These are phyloP conservation scores for Arenicola marina DNA, from an alignment of 2,888 invertebrate species.

Conservation along the genomic window DNA sequence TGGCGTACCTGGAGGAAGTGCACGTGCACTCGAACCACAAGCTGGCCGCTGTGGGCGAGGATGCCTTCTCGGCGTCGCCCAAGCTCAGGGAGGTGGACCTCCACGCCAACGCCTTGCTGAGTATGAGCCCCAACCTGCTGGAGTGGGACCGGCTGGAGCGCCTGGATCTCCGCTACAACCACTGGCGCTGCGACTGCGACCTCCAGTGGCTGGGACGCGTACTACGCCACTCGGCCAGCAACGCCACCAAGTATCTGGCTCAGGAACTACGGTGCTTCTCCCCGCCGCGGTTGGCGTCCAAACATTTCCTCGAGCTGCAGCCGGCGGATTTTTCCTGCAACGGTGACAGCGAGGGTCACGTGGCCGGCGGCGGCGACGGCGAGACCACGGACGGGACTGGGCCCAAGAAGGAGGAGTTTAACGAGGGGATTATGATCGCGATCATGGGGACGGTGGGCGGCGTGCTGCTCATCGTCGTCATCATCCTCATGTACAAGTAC, in stretches of 20 bases:
- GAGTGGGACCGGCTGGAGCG: conserved; percentile 20
- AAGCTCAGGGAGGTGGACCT: conserved; percentile 13
- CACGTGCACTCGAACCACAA: conserved; percentile 21
- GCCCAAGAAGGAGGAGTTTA: neutral
- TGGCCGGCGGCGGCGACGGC: too few relatives aligned
- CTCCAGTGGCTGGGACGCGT: conserved; percentile 13
- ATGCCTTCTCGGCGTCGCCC: conserved; percentile 8
- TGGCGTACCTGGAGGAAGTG: conserved; percentile 4
- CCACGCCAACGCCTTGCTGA: conserved; percentile 16
- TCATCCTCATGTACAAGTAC: conserved; percentile 1
- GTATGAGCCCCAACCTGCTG: conserved; percentile 2
- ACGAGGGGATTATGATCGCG: neutral
- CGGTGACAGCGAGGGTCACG: neutral
- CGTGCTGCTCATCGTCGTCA: neutral
- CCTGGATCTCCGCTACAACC: conserved; percentile 21
- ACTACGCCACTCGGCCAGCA: neutral
- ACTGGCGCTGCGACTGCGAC: conserved; percentile 24
- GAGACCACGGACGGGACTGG: neutral
- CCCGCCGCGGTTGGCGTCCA: neutral
- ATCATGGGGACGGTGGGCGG: conserved; percentile 4
- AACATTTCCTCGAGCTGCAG: neutral
- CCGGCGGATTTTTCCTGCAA: neutral
- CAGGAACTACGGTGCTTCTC: conserved; percentile 1
- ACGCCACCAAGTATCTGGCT: neutral
- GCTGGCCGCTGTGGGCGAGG: conserved; percentile 13